Percentiles rank a stretch among this genome's conserved stretches.
phyloP scores from a whole-genome alignment of 2,888 invertebrate species.

The Stenolophus ochropezus region DNA sequence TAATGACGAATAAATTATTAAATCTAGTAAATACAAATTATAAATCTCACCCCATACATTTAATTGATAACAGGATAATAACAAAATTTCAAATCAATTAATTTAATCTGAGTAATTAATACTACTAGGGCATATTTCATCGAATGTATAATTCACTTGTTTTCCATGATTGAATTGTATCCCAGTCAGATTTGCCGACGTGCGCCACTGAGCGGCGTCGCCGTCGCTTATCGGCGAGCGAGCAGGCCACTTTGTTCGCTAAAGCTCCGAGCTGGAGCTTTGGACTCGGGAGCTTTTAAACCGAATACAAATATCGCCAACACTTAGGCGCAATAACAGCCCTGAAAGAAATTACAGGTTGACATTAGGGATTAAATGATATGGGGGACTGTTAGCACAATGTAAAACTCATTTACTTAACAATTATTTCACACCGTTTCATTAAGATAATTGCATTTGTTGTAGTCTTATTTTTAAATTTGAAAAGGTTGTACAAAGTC shows the following conservation, averaged over 20 bases:
- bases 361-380: not conserved
- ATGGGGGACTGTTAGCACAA: not conserved
- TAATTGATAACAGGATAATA: not conserved
- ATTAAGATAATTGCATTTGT: too few species aligned
- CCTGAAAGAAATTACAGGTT: not conserved
- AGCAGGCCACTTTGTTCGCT: slow-evolving; percentile 52
- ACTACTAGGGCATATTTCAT: too few species aligned
- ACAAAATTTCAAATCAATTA: not conserved
- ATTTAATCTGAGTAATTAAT: too few species aligned
- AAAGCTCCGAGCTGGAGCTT: slow-evolving; percentile 35
- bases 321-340: slow-evolving; percentile 43
- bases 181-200: too few species aligned
- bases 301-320: slow-evolving; percentile 53
- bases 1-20: not conserved
- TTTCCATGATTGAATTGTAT: too few species aligned
- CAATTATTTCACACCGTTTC: not conserved
- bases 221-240: slow-evolving; percentile 43
- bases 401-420: not conserved
- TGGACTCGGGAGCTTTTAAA: slow-evolving; percentile 41
- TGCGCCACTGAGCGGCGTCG: slow-evolving; percentile 11
- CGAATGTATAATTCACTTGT: too few species aligned
- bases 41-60: not conserved
- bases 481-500: too few species aligned
- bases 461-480: not conserved
- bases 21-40: not conserved